Conservation (phyloP, 2,888 invertebrate species). For the Drosophila algonquin region DNA sequence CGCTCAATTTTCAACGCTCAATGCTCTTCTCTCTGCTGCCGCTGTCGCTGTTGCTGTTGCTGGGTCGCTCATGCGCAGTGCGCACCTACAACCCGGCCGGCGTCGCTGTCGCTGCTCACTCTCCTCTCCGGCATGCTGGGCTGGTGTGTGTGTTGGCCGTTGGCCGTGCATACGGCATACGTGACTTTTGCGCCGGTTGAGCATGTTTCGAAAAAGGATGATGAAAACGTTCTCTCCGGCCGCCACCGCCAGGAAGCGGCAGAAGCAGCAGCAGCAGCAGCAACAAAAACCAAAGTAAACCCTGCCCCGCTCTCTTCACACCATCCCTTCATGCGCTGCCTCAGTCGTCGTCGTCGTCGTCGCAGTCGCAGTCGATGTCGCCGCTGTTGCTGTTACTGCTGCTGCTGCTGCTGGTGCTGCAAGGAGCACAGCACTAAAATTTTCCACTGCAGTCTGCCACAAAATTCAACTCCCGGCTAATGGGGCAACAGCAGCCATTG, state of each 20-base stretch:
- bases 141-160: conserved; percentile 11
- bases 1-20: neutral
- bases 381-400: conserved; percentile 9
- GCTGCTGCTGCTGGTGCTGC: conserved; percentile 32
- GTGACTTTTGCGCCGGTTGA: conserved; percentile 73
- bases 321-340: conserved; percentile 60
- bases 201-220: conserved; percentile 68
- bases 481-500: conserved; percentile 3
- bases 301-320: conserved; percentile 47
- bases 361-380: neutral
- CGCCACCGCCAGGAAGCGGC: neutral
- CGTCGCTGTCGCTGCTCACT: conserved; percentile 43
- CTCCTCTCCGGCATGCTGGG: neutral
- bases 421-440: conserved; percentile 73
- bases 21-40: conserved; percentile 15
- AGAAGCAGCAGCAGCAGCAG: neutral
- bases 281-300: neutral
- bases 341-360: neutral
- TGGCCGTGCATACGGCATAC: conserved; percentile 71
- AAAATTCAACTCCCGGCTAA: conserved; percentile 50
- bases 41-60: conserved; percentile 7
- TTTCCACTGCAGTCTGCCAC: conserved; percentile 63
- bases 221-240: conserved; percentile 64
- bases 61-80: conserved; percentile 66
- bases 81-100: conserved; percentile 64